phyloP scores from a whole-genome alignment of 2,797 vertebrate species.

The Helostoma temminkii region DNA sequence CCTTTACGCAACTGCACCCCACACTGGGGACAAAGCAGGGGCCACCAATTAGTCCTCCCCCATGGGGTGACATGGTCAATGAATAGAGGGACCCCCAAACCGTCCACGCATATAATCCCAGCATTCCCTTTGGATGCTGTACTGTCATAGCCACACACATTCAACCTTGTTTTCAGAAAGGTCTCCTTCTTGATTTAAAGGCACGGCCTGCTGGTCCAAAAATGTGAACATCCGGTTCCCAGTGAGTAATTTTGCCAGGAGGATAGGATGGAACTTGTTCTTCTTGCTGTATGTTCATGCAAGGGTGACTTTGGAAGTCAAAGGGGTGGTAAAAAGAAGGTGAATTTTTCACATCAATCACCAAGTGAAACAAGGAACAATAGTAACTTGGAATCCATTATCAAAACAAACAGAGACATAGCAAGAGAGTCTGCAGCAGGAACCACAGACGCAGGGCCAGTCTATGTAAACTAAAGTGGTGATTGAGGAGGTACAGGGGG shows the following conservation, averaged over 20 bases:
- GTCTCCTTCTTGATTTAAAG: conserved; percentile 72
- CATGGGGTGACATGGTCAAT: conserved; percentile 83
- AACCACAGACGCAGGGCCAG: conserved; percentile 48
- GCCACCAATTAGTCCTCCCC: conserved; percentile 88
- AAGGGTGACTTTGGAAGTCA: conserved; percentile 33
- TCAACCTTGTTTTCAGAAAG: conserved; percentile 69
- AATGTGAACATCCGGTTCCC: conserved; percentile 73
- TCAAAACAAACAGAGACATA: conserved; percentile 82
- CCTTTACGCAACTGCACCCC: conserved; percentile 70
- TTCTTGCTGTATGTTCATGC: conserved; percentile 49
- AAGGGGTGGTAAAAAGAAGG: conserved; percentile 51
- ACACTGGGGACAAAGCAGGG: conserved; percentile 77
- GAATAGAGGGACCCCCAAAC: conserved; percentile 83
- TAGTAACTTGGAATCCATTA: conserved; percentile 81
- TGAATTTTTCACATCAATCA: conserved; percentile 81
- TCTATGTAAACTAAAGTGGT: conserved; percentile 74
- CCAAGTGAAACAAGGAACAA: conserved; percentile 77
- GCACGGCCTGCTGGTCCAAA: conserved; percentile 62
- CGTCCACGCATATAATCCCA: conserved; percentile 81
- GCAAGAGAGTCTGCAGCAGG: conserved; percentile 74
- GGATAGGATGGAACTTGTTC: conserved; percentile 68
- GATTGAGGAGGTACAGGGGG: conserved; percentile 63
- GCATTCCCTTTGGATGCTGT: conserved; percentile 57
- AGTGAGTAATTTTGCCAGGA: conserved; percentile 69
- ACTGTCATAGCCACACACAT: conserved; percentile 75